phyloP scores from a whole-genome alignment of 2,113 vertebrate species.

The Coryphaenoides rupestris region DNA sequence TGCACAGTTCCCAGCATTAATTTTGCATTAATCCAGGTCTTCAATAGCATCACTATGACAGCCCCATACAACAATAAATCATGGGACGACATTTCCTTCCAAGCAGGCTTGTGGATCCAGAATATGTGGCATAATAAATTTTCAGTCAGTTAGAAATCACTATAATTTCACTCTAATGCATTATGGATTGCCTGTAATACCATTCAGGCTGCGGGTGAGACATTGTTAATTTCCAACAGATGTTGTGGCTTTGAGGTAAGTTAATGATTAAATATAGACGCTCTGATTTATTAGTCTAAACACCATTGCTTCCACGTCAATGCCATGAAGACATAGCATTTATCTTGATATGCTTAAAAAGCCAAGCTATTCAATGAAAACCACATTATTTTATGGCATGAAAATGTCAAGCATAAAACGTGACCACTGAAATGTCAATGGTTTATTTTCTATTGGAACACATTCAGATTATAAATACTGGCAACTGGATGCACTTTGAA shows the following conservation, averaged over 20 bases:
- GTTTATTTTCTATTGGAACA: constrained; percentile 50
- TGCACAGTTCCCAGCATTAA: constrained; percentile 82
- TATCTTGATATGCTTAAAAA: constrained; percentile 96
- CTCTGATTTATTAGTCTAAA: constrained; percentile 99
- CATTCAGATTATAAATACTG: background rate
- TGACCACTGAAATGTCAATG: constrained; percentile 57
- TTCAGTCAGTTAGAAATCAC: constrained; percentile 99
- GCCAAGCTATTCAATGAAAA: constrained; percentile 85
- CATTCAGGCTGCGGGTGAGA: constrained; percentile 91
- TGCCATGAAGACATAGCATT: constrained; percentile 98
- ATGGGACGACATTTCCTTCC: constrained; percentile 86
- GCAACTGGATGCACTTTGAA: background rate
- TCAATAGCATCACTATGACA: constrained; percentile 86
- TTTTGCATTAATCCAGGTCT: constrained; percentile 86
- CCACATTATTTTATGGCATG: constrained; percentile 79
- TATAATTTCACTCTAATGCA: constrained; percentile 99
- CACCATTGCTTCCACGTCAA: constrained; percentile 96
- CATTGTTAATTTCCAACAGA: constrained; percentile 99
- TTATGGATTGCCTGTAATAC: constrained; percentile 99
- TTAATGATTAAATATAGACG: constrained; percentile 99
- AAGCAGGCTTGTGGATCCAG: constrained; percentile 85
- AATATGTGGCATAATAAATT: constrained; percentile 98
- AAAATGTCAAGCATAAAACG: constrained; percentile 77
- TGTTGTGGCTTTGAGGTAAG: constrained; percentile 95
- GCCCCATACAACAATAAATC: constrained; percentile 86